These are phyloP conservation scores for Drosophila nigricruria DNA, from an alignment of 2,888 invertebrate genomes.

Conservation along the genomic window DNA sequence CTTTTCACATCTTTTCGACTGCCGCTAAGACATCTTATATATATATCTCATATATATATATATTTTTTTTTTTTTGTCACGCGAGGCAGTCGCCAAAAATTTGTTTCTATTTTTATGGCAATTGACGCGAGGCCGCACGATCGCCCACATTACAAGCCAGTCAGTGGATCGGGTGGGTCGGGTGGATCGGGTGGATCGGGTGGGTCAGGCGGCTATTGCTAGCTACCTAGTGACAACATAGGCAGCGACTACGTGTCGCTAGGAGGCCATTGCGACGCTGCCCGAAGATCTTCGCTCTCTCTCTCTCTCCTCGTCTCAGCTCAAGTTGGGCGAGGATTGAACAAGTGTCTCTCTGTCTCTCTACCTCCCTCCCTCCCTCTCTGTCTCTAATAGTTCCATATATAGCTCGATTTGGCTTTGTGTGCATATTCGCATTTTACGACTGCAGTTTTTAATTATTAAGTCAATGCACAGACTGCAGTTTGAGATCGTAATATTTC, in stretches of 20 bases:
- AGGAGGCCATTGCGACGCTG: slow-evolving; percentile 30
- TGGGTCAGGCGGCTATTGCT: not conserved
- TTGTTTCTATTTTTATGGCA: slow-evolving; percentile 70
- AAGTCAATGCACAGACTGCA: not conserved
- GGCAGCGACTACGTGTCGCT: slow-evolving; percentile 41
- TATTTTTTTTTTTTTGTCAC: slow-evolving; percentile 17
- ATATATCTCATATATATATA: slow-evolving; percentile 2
- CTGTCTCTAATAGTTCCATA: not conserved
- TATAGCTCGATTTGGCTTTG: slow-evolving; percentile 2
- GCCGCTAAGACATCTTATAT: slow-evolving; percentile 21
- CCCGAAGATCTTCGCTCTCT: not conserved
- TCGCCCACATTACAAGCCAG: slow-evolving; percentile 59
- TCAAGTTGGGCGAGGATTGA: not conserved
- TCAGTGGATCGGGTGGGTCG: not conserved
- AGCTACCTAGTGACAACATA: slow-evolving; percentile 19
- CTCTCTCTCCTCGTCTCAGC: not conserved
- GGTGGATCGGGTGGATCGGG: not conserved
- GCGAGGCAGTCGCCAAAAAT: slow-evolving; percentile 51
- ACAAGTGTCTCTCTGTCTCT: not conserved
- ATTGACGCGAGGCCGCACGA: slow-evolving; percentile 68
- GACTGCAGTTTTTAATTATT: slow-evolving; percentile 1
- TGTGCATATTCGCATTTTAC: slow-evolving; percentile 3
- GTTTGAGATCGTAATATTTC: not conserved
- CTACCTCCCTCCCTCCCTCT: too few species aligned
- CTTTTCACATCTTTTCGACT: slow-evolving; percentile 5